Base-by-base conservation (phyloP, 1,140 invertebrate genomes). In the Drosophila hydei region DNA sequence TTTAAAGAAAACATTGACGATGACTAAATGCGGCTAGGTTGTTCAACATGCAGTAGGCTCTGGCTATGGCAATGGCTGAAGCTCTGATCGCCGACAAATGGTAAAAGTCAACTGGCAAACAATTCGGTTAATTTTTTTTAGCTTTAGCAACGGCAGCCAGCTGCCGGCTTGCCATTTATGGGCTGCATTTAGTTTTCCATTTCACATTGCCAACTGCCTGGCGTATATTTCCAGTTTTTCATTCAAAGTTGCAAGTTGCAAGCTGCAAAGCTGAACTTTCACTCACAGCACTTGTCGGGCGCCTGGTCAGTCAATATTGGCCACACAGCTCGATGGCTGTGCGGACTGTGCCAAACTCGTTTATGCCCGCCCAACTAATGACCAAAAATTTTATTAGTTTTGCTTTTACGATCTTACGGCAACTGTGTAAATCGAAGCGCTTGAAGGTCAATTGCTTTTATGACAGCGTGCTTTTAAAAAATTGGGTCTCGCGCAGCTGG, bases 371-470 rank as follows among this genome's bases (percentile, higher is more conserved):
- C 77, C 77, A 81, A 69, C 71, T 88, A 85, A 85, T 85, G 77
- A 72, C 71, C 81, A 87, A 87, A 87, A 33, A 80, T 69, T 88
- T 78, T 81, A 77, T 87, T 87, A 75, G 77, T 80, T 80, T 85
- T 64, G 73, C 87, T 77, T 69, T 85, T 72, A 52, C 47, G 33
- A 64, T 72, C 56, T 54, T 67, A 68, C 56, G 42, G 43, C 23
- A 14, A 51, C 14, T 23, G 21, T 68, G 70, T 68, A 72, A 72
- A 61, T 61, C 33, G 52, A 27, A 69, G 51, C 71, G 71, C 67
- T 77, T 88, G 81, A 87, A 87, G 81, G 81, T 87, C 81, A 88
- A 87, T 88, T 77, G 78, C 25, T 71, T 73, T 78, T 69, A 64
- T 79, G 55, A 42, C 56, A 43, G 67, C 60, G 30, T 11, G 7